Percentiles rank a stretch among this genome's conserved stretches.
phyloP scores from a whole-genome alignment of 2,888 invertebrate species.

The Oxycera nigricornis region DNA sequence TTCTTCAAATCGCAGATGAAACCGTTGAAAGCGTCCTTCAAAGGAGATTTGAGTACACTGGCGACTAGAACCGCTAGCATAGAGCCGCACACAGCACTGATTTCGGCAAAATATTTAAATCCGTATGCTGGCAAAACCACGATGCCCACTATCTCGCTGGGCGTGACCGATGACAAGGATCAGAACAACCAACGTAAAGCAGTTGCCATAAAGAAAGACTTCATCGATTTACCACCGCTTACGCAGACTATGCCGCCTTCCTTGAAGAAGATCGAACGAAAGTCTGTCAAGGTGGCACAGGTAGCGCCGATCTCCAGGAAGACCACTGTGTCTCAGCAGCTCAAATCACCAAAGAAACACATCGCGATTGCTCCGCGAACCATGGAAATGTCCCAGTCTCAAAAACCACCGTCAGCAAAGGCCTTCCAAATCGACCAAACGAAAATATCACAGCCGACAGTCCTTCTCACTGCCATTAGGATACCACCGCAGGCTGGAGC shows the following conservation, averaged over 20 bases:
- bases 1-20: constrained; percentile 86
- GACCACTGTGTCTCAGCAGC: constrained; percentile 51
- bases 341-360: constrained; percentile 59
- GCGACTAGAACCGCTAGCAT: constrained; percentile 22
- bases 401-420: constrained; percentile 40
- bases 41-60: constrained; percentile 59
- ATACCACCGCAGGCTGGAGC: constrained; percentile 59
- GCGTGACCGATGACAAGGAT: constrained; percentile 25
- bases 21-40: constrained; percentile 65
- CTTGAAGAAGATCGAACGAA: constrained; percentile 61
- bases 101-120: constrained; percentile 59
- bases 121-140: constrained; percentile 48
- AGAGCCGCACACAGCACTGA: constrained; percentile 36
- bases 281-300: constrained; percentile 61
- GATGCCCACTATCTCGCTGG: constrained; percentile 6
- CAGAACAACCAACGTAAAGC: constrained; percentile 2
- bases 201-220: constrained; percentile 41
- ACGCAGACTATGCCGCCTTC: constrained; percentile 56
- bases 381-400: constrained; percentile 51
- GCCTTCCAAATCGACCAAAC: constrained; percentile 39
- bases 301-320: constrained; percentile 61
- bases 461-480: constrained; percentile 67
- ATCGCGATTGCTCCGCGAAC: constrained; percentile 62
- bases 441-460: constrained; percentile 64
- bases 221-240: constrained; percentile 43